These are phyloP conservation scores for Stenurella melanura DNA, from an alignment of 2,888 invertebrate genomes.

Conservation along the genomic window DNA sequence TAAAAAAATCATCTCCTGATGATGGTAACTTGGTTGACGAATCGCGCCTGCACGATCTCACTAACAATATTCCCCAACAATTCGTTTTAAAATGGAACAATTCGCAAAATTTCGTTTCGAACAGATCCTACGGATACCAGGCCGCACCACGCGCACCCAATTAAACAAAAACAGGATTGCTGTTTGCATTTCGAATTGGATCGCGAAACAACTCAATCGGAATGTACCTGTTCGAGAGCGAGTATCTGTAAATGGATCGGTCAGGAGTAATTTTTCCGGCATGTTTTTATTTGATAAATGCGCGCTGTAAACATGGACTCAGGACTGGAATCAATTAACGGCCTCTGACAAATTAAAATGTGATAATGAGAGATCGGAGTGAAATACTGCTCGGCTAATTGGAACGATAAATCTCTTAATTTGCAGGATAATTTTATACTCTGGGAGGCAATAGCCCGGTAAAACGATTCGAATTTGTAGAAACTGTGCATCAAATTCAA, in stretches of 20 bases:
- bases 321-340: slow-evolving; percentile 41
- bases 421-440: slow-evolving; percentile 14
- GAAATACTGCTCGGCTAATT: slow-evolving; percentile 42
- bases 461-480: background rate
- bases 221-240: background rate
- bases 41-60: too few relatives aligned
- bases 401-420: slow-evolving; percentile 34
- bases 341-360: slow-evolving; percentile 42
- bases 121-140: background rate
- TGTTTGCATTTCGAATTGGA: background rate
- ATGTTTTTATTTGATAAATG: slow-evolving; percentile 37
- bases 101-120: background rate
- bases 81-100: too few relatives aligned
- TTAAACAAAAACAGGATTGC: background rate
- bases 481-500: too few relatives aligned
- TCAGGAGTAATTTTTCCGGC: slow-evolving; percentile 5
- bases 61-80: too few relatives aligned
- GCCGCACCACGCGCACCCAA: background rate
- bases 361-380: slow-evolving; percentile 40
- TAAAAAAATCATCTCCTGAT: too few relatives aligned
- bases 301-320: slow-evolving; percentile 39
- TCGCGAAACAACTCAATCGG: background rate
- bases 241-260: background rate
- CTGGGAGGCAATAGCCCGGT: background rate
- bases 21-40: too few relatives aligned